These are phyloP conservation scores for Elachura formosa DNA, from an alignment of 2,113 vertebrate species.

Conservation along the genomic window DNA sequence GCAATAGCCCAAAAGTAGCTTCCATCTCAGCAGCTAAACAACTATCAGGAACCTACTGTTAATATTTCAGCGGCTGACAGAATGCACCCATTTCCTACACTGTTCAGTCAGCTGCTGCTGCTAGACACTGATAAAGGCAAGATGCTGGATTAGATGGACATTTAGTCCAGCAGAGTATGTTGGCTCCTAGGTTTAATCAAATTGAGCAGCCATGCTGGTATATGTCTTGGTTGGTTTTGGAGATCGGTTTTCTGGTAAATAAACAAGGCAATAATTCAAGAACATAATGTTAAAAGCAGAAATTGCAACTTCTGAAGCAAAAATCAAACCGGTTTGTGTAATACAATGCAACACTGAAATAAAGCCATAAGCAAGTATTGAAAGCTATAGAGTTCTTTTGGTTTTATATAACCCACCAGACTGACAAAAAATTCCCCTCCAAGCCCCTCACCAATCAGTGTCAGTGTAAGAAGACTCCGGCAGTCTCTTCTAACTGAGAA, in stretches of 20 bases:
- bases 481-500: not conserved
- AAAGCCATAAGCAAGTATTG: not conserved
- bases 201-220: not conserved
- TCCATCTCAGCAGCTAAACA: slow-evolving; percentile 12
- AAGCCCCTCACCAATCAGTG: not conserved
- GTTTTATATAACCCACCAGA: not conserved
- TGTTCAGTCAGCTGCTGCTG: slow-evolving; percentile 41
- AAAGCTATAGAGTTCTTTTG: not conserved
- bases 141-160: slow-evolving; percentile 41
- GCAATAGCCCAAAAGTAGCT: slow-evolving; percentile 14
- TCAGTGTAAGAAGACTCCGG: not conserved
- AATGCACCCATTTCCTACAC: slow-evolving; percentile 20
- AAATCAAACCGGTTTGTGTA: not conserved
- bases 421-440: not conserved
- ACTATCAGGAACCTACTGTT: slow-evolving; percentile 32
- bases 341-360: not conserved
- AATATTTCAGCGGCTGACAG: slow-evolving; percentile 30
- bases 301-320: not conserved
- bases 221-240: not conserved
- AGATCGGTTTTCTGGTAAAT: not conserved
- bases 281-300: not conserved
- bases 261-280: not conserved
- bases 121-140: slow-evolving; percentile 26
- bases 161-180: slow-evolving; percentile 6
- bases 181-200: slow-evolving; percentile 7